Conservation (phyloP, 2,113 vertebrate species). For the Tinamus guttatus region DNA sequence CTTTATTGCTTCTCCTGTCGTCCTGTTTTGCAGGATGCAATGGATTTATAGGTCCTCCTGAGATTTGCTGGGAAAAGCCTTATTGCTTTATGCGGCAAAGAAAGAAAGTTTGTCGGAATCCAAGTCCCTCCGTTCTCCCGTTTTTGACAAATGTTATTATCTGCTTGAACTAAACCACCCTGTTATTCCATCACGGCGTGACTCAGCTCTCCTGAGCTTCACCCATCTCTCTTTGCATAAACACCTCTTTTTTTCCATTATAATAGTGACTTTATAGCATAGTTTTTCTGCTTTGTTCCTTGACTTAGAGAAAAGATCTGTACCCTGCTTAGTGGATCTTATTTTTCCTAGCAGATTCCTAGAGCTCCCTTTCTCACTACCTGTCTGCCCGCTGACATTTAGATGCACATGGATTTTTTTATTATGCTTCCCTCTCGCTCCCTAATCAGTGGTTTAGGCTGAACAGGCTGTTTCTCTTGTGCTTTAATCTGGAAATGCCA, state of each 20-base stretch:
- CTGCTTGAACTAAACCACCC: not conserved
- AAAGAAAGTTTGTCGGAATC: not conserved
- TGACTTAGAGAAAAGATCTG: not conserved
- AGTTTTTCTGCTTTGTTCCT: not conserved
- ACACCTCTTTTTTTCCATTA: not conserved
- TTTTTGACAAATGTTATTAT: not conserved
- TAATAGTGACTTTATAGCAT: not conserved
- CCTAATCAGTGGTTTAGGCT: not conserved
- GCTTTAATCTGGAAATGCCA: not conserved
- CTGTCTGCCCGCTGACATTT: not conserved
- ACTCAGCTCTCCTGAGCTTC: not conserved
- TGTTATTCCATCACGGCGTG: not conserved
- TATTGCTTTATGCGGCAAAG: not conserved
- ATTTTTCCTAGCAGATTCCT: not conserved
- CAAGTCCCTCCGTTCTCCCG: not conserved
- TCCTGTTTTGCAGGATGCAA: not conserved
- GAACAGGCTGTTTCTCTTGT: not conserved
- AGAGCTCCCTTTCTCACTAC: not conserved
- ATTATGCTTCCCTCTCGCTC: fast-evolving
- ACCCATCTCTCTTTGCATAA: not conserved
- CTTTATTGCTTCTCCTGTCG: not conserved
- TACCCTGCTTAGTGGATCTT: not conserved
- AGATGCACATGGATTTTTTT: not conserved
- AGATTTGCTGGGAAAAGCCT: not conserved
- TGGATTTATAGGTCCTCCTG: not conserved